Conservation (phyloP, 2,797 vertebrate species). For the Thaleichthys pacificus region DNA sequence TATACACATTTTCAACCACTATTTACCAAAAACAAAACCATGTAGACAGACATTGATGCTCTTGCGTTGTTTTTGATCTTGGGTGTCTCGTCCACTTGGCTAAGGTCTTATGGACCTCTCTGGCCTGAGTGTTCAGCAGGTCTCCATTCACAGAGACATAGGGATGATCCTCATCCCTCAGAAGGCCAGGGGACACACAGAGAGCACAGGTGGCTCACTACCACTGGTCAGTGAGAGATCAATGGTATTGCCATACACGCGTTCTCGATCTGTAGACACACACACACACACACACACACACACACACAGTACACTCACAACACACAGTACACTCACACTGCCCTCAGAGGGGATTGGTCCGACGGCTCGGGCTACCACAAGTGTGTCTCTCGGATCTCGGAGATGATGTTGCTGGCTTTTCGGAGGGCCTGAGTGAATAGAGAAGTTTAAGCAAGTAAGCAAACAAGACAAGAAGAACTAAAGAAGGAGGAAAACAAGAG, state of each 20-base stretch:
- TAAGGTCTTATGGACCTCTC: conserved; percentile 33
- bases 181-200: neutral
- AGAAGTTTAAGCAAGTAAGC: conserved; percentile 1
- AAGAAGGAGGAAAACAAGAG: neutral
- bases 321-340: conserved; percentile 12
- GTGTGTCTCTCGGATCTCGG: conserved; percentile 84
- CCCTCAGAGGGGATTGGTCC: conserved; percentile 16
- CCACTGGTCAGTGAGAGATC: conserved; percentile 58
- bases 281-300: neutral
- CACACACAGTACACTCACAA: conserved; percentile 7
- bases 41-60: conserved; percentile 9
- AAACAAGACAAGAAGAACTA: neutral
- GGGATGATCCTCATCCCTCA: conserved; percentile 9
- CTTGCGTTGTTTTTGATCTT: conserved; percentile 38
- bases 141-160: conserved; percentile 50
- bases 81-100: conserved; percentile 30
- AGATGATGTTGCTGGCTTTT: conserved; percentile 83
- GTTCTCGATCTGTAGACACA: neutral
- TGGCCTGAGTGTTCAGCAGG: conserved; percentile 49
- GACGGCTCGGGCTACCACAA: conserved; percentile 76
- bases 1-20: conserved; percentile 32
- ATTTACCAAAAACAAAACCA: conserved; percentile 7
- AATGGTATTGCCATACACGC: conserved; percentile 21
- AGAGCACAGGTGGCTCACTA: conserved; percentile 36
- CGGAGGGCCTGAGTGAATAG: conserved; percentile 71